These are phyloP conservation scores for Plusia festucae DNA, from an alignment of 2,888 invertebrate species.

Conservation along the genomic window DNA sequence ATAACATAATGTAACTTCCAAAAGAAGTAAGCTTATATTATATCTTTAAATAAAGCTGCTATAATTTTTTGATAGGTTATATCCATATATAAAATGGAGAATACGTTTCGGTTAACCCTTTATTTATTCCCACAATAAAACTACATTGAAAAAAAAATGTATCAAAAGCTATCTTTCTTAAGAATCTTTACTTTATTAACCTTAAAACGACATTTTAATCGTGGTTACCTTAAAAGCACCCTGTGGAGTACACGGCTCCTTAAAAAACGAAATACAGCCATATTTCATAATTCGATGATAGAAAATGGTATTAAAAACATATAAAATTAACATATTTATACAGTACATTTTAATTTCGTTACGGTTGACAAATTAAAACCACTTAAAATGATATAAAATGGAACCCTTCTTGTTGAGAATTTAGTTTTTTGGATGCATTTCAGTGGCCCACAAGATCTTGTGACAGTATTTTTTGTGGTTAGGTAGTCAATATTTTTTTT, in stretches of 20 bases:
- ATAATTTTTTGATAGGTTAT: too few species aligned
- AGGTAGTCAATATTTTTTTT: constrained; percentile 22
- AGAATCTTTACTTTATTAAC: constrained; percentile 24
- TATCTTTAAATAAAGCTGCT: too few species aligned
- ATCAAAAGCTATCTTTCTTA: constrained; percentile 38
- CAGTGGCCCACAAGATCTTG: constrained; percentile 13
- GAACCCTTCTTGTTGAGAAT: constrained; percentile 48
- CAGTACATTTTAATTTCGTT: constrained; percentile 73
- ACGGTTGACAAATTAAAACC: constrained; percentile 82
- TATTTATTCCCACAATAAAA: constrained; percentile 18
- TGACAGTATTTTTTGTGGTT: constrained; percentile 17
- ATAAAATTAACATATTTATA: constrained; percentile 73
- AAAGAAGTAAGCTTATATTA: too few species aligned
- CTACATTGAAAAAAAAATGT: constrained; percentile 37
- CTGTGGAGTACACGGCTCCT: constrained; percentile 57
- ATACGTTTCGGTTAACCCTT: neutral
- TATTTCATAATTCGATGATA: constrained; percentile 58
- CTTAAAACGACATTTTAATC: constrained; percentile 44
- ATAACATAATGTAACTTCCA: too few species aligned
- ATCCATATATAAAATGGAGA: neutral
- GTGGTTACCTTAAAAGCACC: constrained; percentile 35
- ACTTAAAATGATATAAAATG: constrained; percentile 69
- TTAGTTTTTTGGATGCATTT: neutral
- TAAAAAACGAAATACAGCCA: constrained; percentile 51
- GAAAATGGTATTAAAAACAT: constrained; percentile 52